Conservation (phyloP, 2,888 invertebrate species). For the Salticus scenicus region DNA sequence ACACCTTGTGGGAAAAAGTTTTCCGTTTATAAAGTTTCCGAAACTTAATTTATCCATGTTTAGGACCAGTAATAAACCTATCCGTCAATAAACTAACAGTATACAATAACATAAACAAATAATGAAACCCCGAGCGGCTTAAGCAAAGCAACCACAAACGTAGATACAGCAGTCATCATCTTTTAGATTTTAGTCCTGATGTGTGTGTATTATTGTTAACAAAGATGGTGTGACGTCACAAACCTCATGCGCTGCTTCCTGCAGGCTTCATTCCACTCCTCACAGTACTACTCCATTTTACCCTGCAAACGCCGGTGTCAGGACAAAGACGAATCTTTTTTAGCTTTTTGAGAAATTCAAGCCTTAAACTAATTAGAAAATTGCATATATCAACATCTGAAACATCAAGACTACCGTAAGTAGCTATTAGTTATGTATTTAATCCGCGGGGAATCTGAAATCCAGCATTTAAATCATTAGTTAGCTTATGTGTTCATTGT, state of each 20-base stretch:
- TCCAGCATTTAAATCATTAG: constrained; percentile 67
- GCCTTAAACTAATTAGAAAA: constrained; percentile 31
- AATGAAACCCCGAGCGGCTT: too few relatives aligned
- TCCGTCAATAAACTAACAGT: too few relatives aligned
- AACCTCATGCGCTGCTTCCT: constrained; percentile 71
- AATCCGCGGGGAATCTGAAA: constrained; percentile 63
- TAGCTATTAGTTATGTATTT: constrained; percentile 61
- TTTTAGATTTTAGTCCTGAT: constrained; percentile 69
- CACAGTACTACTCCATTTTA: constrained; percentile 70
- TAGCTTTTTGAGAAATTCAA: constrained; percentile 51
- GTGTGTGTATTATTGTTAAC: constrained; percentile 71
- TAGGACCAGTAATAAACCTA: not conserved
- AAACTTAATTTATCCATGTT: constrained; percentile 9
- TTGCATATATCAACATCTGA: constrained; percentile 45
- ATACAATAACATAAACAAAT: too few relatives aligned
- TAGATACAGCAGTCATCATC: constrained; percentile 61
- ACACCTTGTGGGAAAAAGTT: constrained; percentile 52
- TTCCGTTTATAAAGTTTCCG: constrained; percentile 64
- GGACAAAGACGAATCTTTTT: constrained; percentile 70
- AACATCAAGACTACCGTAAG: constrained; percentile 55
- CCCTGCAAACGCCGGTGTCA: constrained; percentile 70
- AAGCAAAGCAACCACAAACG: constrained; percentile 18
- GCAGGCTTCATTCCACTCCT: constrained; percentile 70
- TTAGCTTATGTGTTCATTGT: constrained; percentile 70
- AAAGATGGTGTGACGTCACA: constrained; percentile 71